Conservation (phyloP, 2,113 vertebrate species). For the Actenoides hombroni region DNA sequence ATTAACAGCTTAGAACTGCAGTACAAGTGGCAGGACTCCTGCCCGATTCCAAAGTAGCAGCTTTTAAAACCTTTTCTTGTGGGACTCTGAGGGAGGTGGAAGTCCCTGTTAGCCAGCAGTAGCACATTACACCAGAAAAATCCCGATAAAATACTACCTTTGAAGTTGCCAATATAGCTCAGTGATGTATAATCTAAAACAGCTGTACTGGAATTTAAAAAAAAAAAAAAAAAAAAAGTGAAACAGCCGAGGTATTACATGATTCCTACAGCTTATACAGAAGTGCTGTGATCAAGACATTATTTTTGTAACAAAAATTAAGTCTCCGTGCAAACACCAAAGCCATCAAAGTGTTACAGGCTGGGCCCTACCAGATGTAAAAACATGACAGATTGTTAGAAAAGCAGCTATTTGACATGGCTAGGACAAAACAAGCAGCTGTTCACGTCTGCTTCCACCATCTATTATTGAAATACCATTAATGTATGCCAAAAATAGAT, state of each 20-base stretch:
- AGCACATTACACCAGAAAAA: not conserved
- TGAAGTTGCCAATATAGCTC: not conserved
- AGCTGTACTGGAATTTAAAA: not conserved
- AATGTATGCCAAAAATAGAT: not conserved
- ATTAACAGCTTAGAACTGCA: slow-evolving; percentile 34
- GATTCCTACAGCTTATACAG: not conserved
- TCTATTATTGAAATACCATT: not conserved
- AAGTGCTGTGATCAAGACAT: not conserved
- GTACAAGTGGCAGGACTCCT: not conserved
- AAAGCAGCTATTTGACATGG: slow-evolving; percentile 12
- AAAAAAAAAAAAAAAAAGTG: not conserved
- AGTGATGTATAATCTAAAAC: not conserved
- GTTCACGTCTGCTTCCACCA: not conserved
- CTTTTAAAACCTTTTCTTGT: slow-evolving; percentile 11
- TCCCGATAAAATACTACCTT: slow-evolving; percentile 9
- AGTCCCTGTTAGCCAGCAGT: not conserved
- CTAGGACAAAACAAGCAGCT: not conserved
- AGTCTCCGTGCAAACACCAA: not conserved
- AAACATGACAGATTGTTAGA: not conserved
- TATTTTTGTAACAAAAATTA: not conserved
- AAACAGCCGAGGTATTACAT: not conserved
- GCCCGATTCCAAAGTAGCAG: not conserved
- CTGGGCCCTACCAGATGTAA: not conserved
- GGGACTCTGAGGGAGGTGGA: not conserved
- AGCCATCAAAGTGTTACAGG: not conserved